Evolutionary conservation across 2,113 vertebrate species (phyloP), one percentile per base, ranked within the genome.

Genomic region (Entelurus aequoreus): DNA sequence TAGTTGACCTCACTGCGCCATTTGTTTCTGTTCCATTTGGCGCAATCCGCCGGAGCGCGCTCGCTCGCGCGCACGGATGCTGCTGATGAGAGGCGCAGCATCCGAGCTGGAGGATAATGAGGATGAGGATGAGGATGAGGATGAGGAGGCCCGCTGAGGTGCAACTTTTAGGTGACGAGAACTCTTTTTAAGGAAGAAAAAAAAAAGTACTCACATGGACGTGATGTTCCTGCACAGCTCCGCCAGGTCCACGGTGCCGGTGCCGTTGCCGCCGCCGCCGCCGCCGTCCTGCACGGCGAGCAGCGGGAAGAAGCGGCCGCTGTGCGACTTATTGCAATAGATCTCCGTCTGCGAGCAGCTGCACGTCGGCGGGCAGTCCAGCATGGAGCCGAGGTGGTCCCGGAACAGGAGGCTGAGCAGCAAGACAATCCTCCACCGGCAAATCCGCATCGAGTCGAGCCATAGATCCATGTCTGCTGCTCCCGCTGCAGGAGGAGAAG

Each of bases 361-460:
- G 90, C 96, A 99, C 90, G 95, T 95, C 76, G 93, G 95, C 72
- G 96, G 95, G 90, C 96, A 99, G 91, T 94, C 94, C 92, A 94
- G 91, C 88, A 94, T 93, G 64, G 94, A 94, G 87, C 94, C 93
- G 91, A 94, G 88, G 87, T 94, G 95, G 93, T 94, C 92, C 89
- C 94, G 94, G 90, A 94, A 93, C 87, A 96, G 81, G 90, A 96
- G 81, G 91, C 91, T 94, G 85, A 90, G 75, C 65, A 95, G 90
- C 84, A 94, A 92, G 87, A 97, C 90, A 90, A 96, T 86, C 92
- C 92, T 92, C 95, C 95, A 98, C 91, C 94, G 96, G 92, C 92
- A 92, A 84, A 87, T 87, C 86, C 86, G 82, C 77, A 77, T 80
- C 84, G 86, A 81, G 55, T 79, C 72, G 82, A 84, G 83, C 80